Percentiles rank a stretch among this genome's conserved stretches.
Evolutionary conservation across 2,888 invertebrate genomes (phyloP).

Genomic region (Subacronicta megacephala): DNA sequence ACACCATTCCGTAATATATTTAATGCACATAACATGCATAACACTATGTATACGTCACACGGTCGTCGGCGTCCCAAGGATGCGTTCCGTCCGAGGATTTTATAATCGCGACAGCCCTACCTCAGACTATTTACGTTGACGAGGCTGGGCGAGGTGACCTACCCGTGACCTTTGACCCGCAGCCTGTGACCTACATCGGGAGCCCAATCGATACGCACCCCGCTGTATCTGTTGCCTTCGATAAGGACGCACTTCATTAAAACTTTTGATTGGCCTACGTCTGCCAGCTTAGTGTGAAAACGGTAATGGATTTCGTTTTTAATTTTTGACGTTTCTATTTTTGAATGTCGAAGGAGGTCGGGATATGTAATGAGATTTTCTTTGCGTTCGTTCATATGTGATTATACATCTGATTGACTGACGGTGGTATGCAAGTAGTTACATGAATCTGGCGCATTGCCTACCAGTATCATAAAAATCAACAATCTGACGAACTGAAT

Average conservation of each 20-base stretch:
- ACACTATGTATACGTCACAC: background rate
- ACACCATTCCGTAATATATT: slow-evolving; percentile 1
- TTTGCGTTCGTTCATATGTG: slow-evolving; percentile 3
- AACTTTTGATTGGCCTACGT: slow-evolving; percentile 66
- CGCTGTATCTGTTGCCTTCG: slow-evolving; percentile 63
- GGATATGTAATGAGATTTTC: slow-evolving; percentile 15
- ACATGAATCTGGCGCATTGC: slow-evolving; percentile 41
- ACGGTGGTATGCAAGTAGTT: slow-evolving; percentile 16
- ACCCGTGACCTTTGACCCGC: slow-evolving; percentile 90
- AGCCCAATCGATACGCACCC: slow-evolving; percentile 79
- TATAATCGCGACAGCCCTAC: slow-evolving; percentile 52
- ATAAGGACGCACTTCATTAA: slow-evolving; percentile 67
- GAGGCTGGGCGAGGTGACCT: slow-evolving; percentile 78
- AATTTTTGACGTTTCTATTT: slow-evolving; percentile 24
- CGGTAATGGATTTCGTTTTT: slow-evolving; percentile 57
- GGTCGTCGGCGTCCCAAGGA: slow-evolving; percentile 17
- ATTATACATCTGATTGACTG: slow-evolving; percentile 3
- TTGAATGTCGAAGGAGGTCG: slow-evolving; percentile 35
- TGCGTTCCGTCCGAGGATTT: slow-evolving; percentile 27
- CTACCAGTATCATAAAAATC: slow-evolving; percentile 41
- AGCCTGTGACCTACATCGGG: slow-evolving; percentile 88
- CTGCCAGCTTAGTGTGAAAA: slow-evolving; percentile 54
- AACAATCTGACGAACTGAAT: slow-evolving; percentile 33
- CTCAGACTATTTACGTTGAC: slow-evolving; percentile 77
- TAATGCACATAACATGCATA: slow-evolving; percentile 5